These are phyloP conservation scores for Hypomecis atomaria DNA, from an alignment of 2,888 invertebrate species.

Conservation along the genomic window DNA sequence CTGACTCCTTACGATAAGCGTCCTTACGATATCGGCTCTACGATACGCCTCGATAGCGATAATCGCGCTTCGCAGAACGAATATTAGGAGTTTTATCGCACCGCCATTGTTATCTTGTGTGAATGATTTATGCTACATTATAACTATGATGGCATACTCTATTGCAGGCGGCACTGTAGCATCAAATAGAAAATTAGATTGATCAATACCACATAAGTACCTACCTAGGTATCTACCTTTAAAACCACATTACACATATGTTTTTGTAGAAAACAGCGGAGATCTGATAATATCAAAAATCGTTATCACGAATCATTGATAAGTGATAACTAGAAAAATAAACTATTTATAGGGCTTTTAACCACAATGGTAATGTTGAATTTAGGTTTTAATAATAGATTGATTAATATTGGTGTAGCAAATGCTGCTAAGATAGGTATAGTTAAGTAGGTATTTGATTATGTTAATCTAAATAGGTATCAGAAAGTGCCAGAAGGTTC, in stretches of 20 bases:
- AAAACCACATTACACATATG: background rate
- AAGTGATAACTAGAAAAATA: background rate
- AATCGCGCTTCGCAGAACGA: constrained; percentile 66
- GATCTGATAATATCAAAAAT: constrained; percentile 9
- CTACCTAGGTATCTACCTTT: background rate
- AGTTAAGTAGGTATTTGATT: background rate
- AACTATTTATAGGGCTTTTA: no score
- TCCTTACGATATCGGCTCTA: constrained; percentile 66
- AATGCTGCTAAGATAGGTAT: background rate
- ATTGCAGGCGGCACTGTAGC: constrained; percentile 7
- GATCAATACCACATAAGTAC: no score
- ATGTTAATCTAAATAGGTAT: constrained; percentile 4
- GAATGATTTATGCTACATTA: constrained; percentile 63
- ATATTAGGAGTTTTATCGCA: constrained; percentile 56
- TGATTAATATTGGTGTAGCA: no score
- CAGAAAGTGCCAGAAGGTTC: constrained; percentile 38
- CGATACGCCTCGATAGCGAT: constrained; percentile 69
- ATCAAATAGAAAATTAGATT: background rate
- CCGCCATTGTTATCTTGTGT: constrained; percentile 57
- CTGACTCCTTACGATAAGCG: constrained; percentile 75
- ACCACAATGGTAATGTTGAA: no score
- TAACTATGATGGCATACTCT: constrained; percentile 40
- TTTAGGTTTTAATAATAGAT: no score
- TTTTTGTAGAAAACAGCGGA: constrained; percentile 5
- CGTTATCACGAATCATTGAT: constrained; percentile 1